Conservation (phyloP, 2,113 vertebrate genomes). For the Colius striatus region DNA sequence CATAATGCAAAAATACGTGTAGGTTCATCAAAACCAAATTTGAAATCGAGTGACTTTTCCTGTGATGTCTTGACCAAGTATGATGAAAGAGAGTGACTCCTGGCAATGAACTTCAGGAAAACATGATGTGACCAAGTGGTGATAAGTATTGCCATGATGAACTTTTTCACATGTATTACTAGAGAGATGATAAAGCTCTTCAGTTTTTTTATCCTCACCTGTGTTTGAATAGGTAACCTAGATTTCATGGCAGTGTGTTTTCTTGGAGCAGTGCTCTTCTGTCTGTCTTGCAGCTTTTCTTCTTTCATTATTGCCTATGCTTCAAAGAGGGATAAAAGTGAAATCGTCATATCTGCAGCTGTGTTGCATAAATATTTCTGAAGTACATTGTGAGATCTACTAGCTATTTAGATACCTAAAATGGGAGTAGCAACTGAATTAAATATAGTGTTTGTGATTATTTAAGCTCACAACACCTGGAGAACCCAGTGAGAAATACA, state of each 20-base stretch:
- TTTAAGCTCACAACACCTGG: not conserved
- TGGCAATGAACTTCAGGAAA: not conserved
- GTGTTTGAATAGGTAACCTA: not conserved
- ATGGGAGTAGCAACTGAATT: not conserved
- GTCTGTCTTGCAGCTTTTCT: not conserved
- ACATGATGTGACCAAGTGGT: not conserved
- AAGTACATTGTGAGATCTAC: not conserved
- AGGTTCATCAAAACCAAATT: not conserved
- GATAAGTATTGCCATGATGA: not conserved
- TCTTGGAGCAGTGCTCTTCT: not conserved
- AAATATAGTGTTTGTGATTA: not conserved
- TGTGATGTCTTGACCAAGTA: rapidly evolving
- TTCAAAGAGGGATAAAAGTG: not conserved
- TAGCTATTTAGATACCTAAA: not conserved
- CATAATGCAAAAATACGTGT: not conserved
- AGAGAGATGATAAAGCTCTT: not conserved
- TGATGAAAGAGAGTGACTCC: not conserved
- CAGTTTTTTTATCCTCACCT: not conserved
- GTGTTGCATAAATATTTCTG: not conserved
- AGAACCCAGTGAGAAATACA: not conserved
- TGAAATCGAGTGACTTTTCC: not conserved
- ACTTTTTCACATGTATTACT: not conserved
- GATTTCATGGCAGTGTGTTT: not conserved
- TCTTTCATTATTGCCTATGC: not conserved
- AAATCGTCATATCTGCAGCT: not conserved